These are phyloP conservation scores for Thalassoma bifasciatum DNA, from an alignment of 2,113 vertebrate genomes.

Conservation along the genomic window DNA sequence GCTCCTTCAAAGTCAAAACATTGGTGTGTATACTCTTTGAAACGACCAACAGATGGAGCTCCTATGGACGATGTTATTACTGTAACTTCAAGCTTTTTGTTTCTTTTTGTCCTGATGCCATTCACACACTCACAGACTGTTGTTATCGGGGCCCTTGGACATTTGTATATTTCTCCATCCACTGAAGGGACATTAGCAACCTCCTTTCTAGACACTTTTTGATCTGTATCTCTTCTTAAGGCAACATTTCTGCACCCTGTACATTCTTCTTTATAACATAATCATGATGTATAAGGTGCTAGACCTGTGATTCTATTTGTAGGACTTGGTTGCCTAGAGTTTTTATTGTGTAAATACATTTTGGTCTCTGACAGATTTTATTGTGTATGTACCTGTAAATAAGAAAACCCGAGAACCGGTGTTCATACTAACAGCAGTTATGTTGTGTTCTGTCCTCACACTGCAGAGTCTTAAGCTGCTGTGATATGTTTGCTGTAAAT, in stretches of 20 bases:
- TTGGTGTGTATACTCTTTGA: background rate
- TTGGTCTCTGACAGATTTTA: conserved; percentile 45
- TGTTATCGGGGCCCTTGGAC: background rate
- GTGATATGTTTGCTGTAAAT: conserved; percentile 37
- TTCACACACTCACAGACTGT: conserved; percentile 23
- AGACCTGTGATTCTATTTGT: conserved; percentile 41
- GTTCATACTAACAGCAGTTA: conserved; percentile 42
- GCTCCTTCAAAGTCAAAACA: no score
- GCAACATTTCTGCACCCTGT: conserved; percentile 22
- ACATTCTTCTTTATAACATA: conserved; percentile 45
- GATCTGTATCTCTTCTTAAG: conserved; percentile 26
- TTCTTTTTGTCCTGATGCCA: background rate
- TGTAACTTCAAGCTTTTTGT: background rate
- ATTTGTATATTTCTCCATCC: conserved; percentile 34
- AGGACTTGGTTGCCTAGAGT: conserved; percentile 53
- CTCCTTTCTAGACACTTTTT: conserved; percentile 10
- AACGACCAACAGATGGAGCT: background rate
- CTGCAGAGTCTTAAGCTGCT: conserved; percentile 49
- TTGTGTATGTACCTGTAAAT: conserved; percentile 60
- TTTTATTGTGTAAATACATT: conserved; percentile 47
- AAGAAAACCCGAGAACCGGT: conserved; percentile 25
- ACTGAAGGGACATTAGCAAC: background rate
- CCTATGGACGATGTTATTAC: conserved; percentile 2
- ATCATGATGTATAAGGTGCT: conserved; percentile 38
- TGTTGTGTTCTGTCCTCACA: conserved; percentile 17